Evolutionary conservation across 2,888 invertebrate genomes (phyloP).

Genomic region (Ceramica pisi): DNA sequence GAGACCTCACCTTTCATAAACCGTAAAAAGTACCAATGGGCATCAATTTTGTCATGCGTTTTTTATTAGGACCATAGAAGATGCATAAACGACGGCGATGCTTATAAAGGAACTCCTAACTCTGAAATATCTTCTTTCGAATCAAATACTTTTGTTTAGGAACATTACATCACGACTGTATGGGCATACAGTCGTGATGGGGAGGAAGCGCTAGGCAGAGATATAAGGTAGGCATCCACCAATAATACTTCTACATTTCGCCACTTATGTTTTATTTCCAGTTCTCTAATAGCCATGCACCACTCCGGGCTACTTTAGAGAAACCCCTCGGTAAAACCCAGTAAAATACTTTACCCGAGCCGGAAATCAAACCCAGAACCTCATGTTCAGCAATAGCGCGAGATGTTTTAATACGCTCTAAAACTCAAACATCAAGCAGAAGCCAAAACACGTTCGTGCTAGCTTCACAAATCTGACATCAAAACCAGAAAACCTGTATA

Average conservation of each 20-base stretch:
- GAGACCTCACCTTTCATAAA: no score
- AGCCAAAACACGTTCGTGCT: not conserved
- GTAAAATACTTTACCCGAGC: not conserved
- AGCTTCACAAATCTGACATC: slow-evolving; percentile 4
- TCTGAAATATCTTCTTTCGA: not conserved
- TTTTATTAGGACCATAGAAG: not conserved
- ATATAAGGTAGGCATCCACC: no score
- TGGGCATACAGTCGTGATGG: no score
- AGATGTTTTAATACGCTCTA: not conserved
- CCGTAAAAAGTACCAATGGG: not conserved
- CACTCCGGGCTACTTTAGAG: not conserved
- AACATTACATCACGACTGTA: no score
- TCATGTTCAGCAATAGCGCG: not conserved
- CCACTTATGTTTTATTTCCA: no score
- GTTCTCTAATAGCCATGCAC: no score
- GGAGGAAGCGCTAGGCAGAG: no score
- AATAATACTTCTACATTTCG: no score
- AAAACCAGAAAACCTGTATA: slow-evolving; percentile 12
- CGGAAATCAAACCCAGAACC: no score
- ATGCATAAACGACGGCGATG: not conserved
- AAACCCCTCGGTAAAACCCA: not conserved
- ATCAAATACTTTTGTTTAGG: not conserved
- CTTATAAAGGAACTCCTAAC: no score
- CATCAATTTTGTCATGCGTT: not conserved
- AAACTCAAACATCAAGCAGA: not conserved